Conservation (phyloP, 2,888 invertebrate species). For the Aquatica leii region DNA sequence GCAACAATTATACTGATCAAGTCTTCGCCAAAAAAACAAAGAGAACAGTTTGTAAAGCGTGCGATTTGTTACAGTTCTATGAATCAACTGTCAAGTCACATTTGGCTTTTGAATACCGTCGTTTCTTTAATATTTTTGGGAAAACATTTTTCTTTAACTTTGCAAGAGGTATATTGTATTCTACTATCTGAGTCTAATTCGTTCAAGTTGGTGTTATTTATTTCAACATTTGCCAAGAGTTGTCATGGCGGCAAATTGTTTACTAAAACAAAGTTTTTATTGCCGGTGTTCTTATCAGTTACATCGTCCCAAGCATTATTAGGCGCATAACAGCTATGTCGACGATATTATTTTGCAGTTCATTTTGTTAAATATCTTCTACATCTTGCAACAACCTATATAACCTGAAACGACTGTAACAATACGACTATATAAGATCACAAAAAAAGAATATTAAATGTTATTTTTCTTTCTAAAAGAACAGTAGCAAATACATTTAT, state of each 20-base stretch:
- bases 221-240: constrained; percentile 2
- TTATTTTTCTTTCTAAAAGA: background rate
- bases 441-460: background rate
- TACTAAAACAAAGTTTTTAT: background rate
- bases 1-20: too few species aligned
- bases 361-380: background rate
- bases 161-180: constrained; percentile 4
- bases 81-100: too few species aligned
- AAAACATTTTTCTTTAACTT: constrained; percentile 1
- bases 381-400: background rate
- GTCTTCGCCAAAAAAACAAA: too few species aligned
- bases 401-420: background rate
- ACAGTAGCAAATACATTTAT: background rate
- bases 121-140: background rate
- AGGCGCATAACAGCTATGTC: background rate
- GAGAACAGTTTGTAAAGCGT: too few species aligned
- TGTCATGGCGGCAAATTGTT: background rate
- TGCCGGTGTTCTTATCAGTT: background rate
- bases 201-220: background rate
- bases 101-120: background rate
- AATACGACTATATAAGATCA: background rate
- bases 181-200: background rate
- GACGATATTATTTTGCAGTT: background rate
- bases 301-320: background rate
- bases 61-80: too few species aligned